phyloP scores from a whole-genome alignment of 1,140 invertebrate genomes.

The Cherax destructor region DNA sequence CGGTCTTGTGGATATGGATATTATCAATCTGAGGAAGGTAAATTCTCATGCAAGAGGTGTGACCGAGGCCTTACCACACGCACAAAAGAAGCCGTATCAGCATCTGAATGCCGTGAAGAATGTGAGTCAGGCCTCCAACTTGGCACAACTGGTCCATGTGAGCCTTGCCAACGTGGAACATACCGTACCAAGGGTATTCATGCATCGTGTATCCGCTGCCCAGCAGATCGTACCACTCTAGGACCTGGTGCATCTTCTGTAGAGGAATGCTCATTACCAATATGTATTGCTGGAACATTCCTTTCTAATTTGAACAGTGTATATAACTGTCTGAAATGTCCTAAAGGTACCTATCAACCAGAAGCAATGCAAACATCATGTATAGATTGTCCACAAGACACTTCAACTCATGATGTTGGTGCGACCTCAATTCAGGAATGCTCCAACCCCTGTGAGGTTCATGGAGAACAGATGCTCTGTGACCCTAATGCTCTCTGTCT shows the following conservation, averaged over 20 bases:
- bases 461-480: slow-evolving; percentile 89
- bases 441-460: slow-evolving; percentile 92
- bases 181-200: slow-evolving; percentile 92
- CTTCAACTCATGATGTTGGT: slow-evolving; percentile 89
- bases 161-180: slow-evolving; percentile 92
- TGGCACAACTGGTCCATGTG: slow-evolving; percentile 91
- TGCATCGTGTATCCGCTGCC: slow-evolving; percentile 91
- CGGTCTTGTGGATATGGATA: slow-evolving; percentile 95
- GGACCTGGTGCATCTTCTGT: slow-evolving; percentile 87
- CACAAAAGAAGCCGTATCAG: slow-evolving; percentile 82
- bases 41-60: slow-evolving; percentile 92
- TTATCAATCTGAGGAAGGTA: slow-evolving; percentile 93
- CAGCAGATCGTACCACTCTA: slow-evolving; percentile 90
- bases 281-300: slow-evolving; percentile 83
- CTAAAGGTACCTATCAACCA: slow-evolving; percentile 94
- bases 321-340: slow-evolving; percentile 91
- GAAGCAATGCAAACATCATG: slow-evolving; percentile 92
- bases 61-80: slow-evolving; percentile 94
- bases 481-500: slow-evolving; percentile 92
- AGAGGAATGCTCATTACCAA: slow-evolving; percentile 93
- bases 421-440: slow-evolving; percentile 89
- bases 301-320: slow-evolving; percentile 66
- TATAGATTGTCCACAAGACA: slow-evolving; percentile 92
- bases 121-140: slow-evolving; percentile 93
- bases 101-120: slow-evolving; percentile 88